Evolutionary conservation across 2,113 vertebrate species (phyloP).

Genomic region (Pseudorasbora parva): DNA sequence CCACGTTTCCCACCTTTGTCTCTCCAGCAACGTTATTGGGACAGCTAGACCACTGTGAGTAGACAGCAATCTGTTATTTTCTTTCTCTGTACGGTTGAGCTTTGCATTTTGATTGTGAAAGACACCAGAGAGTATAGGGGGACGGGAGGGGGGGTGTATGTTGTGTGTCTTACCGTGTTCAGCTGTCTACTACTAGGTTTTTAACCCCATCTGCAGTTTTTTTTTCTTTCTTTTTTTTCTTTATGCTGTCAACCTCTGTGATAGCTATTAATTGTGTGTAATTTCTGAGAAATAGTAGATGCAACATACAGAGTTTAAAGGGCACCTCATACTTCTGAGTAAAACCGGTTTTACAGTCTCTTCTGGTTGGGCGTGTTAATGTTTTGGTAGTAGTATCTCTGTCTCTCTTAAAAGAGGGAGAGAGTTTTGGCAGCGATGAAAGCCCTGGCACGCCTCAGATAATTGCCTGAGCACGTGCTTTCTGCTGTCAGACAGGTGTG

Average conservation of each 20-base stretch:
- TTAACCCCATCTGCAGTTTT: constrained; percentile 58
- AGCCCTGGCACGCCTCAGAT: constrained; percentile 32
- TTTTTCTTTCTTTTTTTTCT: constrained; percentile 41
- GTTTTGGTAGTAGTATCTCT: constrained; percentile 40
- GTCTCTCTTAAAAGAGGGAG: neutral
- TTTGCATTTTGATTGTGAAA: constrained; percentile 15
- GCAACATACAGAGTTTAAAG: constrained; percentile 65
- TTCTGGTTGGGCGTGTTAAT: constrained; percentile 64
- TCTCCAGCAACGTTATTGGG: constrained; percentile 59
- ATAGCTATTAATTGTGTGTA: constrained; percentile 43
- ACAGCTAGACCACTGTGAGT: constrained; percentile 73
- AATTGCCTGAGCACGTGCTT: constrained; percentile 55
- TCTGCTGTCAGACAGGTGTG: constrained; percentile 47
- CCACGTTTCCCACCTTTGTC: constrained; percentile 60
- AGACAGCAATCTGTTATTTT: constrained; percentile 39
- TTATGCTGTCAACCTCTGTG: constrained; percentile 65
- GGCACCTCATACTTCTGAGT: constrained; percentile 44
- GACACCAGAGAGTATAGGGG: neutral
- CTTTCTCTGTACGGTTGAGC: neutral
- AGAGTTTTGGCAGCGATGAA: constrained; percentile 35
- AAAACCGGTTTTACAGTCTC: constrained; percentile 64
- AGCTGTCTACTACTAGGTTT: constrained; percentile 74
- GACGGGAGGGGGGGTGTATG: constrained; percentile 18
- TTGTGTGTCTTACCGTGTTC: constrained; percentile 69
- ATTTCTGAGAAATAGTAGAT: constrained; percentile 11